These are phyloP conservation scores for Tyrophagus putrescentiae DNA, from an alignment of 1,140 invertebrate genomes.

Conservation along the genomic window DNA sequence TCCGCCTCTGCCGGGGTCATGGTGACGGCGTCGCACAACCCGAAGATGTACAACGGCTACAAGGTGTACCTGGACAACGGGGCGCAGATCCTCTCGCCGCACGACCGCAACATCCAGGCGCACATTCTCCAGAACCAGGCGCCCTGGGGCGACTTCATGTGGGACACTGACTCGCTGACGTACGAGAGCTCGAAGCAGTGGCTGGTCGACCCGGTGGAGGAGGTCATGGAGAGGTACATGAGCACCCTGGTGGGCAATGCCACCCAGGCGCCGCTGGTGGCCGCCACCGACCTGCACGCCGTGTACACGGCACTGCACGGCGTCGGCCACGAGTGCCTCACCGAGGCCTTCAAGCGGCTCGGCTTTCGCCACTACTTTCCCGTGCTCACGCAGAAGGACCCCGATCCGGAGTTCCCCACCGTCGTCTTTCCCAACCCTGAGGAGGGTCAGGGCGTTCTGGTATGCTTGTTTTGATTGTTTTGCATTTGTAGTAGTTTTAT, in stretches of 20 bases:
- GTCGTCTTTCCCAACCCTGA: conserved; percentile 97
- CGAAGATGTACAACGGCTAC: conserved; percentile 97
- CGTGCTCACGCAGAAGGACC: conserved; percentile 66
- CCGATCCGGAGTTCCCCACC: conserved; percentile 92
- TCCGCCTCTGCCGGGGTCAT: conserved; percentile 62
- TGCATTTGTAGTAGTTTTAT: conserved; percentile 16
- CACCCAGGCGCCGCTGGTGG: conserved; percentile 27
- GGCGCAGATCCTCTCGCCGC: conserved; percentile 80
- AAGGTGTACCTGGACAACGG: conserved; percentile 95
- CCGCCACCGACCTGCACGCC: conserved; percentile 25
- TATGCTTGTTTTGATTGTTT: conserved; percentile 27
- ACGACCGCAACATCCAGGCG: conserved; percentile 72
- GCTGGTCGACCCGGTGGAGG: conserved; percentile 37
- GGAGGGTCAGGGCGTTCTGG: conserved; percentile 73
- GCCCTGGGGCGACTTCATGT: conserved; percentile 38
- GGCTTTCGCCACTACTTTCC: conserved; percentile 50
- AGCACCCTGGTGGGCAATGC: conserved; percentile 22
- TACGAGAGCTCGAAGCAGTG: conserved; percentile 29
- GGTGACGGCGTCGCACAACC: conserved; percentile 98
- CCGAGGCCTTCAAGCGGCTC: conserved; percentile 53
- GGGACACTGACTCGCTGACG: conserved; percentile 47
- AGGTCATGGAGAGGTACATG: conserved; percentile 34
- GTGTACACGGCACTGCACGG: conserved; percentile 97
- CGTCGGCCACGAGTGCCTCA: conserved; percentile 68
- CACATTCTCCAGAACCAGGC: conserved; percentile 58